Base-by-base conservation (phyloP, 2,888 invertebrate genomes). In the Mythimna lalbum region DNA sequence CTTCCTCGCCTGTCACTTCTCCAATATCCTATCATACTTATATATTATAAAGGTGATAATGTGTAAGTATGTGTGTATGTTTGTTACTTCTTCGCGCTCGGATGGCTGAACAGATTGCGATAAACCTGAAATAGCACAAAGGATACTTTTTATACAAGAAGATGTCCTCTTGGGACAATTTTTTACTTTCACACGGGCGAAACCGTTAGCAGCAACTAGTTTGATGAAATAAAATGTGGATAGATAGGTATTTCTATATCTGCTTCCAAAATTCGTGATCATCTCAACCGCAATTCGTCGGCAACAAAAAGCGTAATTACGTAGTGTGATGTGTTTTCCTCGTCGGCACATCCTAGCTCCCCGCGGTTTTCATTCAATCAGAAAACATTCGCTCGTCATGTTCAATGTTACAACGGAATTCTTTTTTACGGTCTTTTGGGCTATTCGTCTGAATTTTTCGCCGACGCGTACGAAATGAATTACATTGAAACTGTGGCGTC, bases 221-320 rank as follows among this genome's bases (percentile, higher is more conserved):
- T 17, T 43, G 17, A 17, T 49, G n/a, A 49, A 49, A 49, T n/a
- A 49, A 49, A 9, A 43, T 49, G n/a, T 2, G 1, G n/a, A 52
- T 52, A n/a, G 33, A 31, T 43, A 14, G 12, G 5, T 60, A 12
- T 21, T n/a, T 19, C 33, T 64, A 14, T 9, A 23, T 14, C 61
- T 43, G 33, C 56, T 67, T 27, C 14, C 49, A 63, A 36, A 71
- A 80, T 65, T 52, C 52, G 63, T 71, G 68, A 71, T 70, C 47
- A 70, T 72, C 63, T 63, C 33, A 73, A 75, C 73, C 69, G 71
- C 66, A 79, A 81, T 77, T 66, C 73, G 31, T 47, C 53, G 57
- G 69, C 65, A 76, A 85, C 78, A 80, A 84, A 84, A 85, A 78
- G 53, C 73, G 80, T 84, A 84, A 85, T 84, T 85, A 85, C 81